Evolutionary conservation across 1,140 invertebrate species (phyloP).

Genomic region (Trichomalopsis sarcophagae): DNA sequence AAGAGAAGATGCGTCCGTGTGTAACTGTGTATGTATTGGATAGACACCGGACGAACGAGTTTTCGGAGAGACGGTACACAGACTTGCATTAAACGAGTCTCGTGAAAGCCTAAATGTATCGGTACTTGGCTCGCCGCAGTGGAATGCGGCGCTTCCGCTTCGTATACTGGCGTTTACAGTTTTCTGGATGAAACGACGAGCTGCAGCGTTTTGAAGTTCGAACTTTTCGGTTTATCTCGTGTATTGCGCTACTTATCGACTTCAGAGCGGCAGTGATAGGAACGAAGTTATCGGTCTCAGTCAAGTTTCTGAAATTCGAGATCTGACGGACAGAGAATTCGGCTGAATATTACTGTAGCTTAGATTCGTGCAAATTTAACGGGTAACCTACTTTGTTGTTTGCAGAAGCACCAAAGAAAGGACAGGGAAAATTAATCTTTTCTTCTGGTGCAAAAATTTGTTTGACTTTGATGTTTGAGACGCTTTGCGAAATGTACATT

Average conservation of each 20-base stretch:
- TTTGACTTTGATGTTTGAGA: background rate
- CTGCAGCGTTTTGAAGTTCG: background rate
- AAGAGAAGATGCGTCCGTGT: background rate
- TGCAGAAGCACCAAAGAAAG: too few species aligned
- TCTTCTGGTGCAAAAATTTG: background rate
- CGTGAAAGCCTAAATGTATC: too few species aligned
- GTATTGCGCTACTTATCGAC: too few species aligned
- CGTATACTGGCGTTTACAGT: too few species aligned
- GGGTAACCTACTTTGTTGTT: background rate
- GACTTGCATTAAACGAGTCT: background rate
- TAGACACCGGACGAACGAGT: conserved; percentile 22
- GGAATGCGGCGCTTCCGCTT: background rate
- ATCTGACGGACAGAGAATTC: background rate
- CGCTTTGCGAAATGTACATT: background rate
- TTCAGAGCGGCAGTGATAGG: background rate
- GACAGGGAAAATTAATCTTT: background rate
- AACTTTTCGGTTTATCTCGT: too few species aligned
- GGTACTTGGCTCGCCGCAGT: background rate
- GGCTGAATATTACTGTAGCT: background rate
- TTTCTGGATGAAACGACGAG: background rate
- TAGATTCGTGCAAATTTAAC: background rate
- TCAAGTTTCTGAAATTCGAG: background rate
- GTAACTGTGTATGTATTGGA: too few species aligned
- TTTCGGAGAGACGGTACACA: background rate
- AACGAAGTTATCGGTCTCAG: background rate